Evolutionary conservation across 2,113 vertebrate genomes (phyloP).

Genomic region (Fregata magnificens): DNA sequence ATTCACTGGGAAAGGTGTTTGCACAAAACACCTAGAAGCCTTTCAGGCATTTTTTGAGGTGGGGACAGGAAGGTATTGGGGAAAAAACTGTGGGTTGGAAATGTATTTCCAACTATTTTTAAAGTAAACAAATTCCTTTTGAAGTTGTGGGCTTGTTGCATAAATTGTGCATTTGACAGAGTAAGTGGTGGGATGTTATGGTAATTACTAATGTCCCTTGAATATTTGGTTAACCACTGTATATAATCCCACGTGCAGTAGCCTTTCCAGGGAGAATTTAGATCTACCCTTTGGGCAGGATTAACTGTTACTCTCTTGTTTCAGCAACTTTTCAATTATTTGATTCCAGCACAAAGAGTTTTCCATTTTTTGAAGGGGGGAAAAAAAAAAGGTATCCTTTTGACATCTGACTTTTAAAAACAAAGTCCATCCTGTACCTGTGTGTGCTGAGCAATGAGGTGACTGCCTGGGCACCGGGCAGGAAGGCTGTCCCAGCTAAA

Average conservation of each 20-base stretch:
- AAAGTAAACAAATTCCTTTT: conserved; percentile 62
- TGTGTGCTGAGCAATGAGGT: neutral
- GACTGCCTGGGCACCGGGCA: neutral
- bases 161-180: conserved; percentile 70
- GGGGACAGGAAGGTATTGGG: conserved; percentile 39
- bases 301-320: conserved; percentile 74
- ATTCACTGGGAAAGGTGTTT: conserved; percentile 21
- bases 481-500: neutral
- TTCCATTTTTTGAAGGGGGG: conserved; percentile 42
- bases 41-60: conserved; percentile 45
- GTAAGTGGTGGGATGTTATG: conserved; percentile 66
- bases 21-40: conserved; percentile 29
- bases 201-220: conserved; percentile 73
- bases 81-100: conserved; percentile 53
- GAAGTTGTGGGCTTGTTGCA: conserved; percentile 60
- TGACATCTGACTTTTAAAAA: conserved; percentile 2
- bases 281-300: conserved; percentile 66
- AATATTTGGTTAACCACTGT: conserved; percentile 73
- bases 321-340: conserved; percentile 70
- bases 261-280: conserved; percentile 72
- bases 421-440: neutral
- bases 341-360: conserved; percentile 63
- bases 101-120: conserved; percentile 67
- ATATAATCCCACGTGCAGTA: conserved; percentile 65
- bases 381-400: neutral